A percentile compares a stretch with the other conserved stretches of the same genome.
These are phyloP conservation scores for Ectropis crepuscularia DNA, from an alignment of 2,888 invertebrate species.

Conservation along the genomic window DNA sequence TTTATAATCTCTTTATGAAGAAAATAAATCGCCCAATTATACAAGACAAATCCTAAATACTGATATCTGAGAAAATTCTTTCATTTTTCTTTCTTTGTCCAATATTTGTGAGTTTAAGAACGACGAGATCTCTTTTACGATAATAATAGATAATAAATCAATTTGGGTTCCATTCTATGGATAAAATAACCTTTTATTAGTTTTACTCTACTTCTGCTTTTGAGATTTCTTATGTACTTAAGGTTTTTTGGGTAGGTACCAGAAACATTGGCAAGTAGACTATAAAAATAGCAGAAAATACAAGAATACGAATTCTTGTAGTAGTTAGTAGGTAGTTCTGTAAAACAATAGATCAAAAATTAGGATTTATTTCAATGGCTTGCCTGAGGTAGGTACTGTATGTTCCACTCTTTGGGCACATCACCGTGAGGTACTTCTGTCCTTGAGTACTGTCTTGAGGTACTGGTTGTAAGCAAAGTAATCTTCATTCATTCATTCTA, in stretches of 20 bases:
- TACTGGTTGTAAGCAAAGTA: too few relatives aligned
- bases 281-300: too few relatives aligned
- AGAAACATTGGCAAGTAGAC: not conserved
- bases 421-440: too few relatives aligned
- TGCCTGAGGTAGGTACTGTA: too few relatives aligned
- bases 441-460: too few relatives aligned
- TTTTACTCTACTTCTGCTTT: constrained; percentile 4
- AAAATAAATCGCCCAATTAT: constrained; percentile 29
- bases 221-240: constrained; percentile 1
- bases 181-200: constrained; percentile 13
- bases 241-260: not conserved
- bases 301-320: too few relatives aligned
- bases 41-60: constrained; percentile 23
- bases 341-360: too few relatives aligned
- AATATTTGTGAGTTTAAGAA: constrained; percentile 9
- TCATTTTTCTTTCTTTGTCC: constrained; percentile 16
- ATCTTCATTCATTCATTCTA: too few relatives aligned
- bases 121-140: constrained; percentile 13
- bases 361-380: too few relatives aligned
- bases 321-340: too few relatives aligned
- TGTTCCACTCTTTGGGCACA: too few relatives aligned
- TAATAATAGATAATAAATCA: constrained; percentile 22
- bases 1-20: constrained; percentile 23
- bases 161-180: constrained; percentile 14
- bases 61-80: constrained; percentile 13